Conservation (phyloP, 2,113 vertebrate species). For the Strix uralensis region DNA sequence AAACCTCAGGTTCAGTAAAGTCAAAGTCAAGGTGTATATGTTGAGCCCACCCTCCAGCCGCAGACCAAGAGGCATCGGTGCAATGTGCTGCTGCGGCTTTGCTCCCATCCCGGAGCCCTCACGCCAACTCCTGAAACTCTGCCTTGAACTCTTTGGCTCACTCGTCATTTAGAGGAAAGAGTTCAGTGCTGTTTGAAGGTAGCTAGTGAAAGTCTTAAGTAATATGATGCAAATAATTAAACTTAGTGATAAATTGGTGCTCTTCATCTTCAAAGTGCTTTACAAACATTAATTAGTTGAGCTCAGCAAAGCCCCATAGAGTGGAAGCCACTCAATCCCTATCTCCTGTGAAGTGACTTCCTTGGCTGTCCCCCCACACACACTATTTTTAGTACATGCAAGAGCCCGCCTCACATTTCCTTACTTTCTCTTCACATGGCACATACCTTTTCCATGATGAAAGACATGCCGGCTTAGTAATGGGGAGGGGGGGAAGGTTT, state of each 20-base stretch:
- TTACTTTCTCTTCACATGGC: neutral
- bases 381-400: neutral
- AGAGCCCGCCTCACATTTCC: neutral
- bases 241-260: neutral
- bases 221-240: constrained; percentile 46
- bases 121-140: neutral
- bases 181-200: neutral
- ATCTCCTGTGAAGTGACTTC: neutral
- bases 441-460: neutral
- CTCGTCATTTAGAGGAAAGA: neutral
- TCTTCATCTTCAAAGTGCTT: constrained; percentile 52
- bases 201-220: constrained; percentile 5
- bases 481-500: neutral
- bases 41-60: neutral
- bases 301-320: neutral
- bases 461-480: neutral
- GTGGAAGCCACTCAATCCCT: neutral
- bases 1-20: neutral
- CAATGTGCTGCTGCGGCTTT: neutral
- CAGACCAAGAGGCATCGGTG: fast-evolving
- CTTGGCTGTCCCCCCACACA: neutral
- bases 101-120: neutral
- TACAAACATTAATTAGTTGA: constrained; percentile 28
- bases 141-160: neutral
- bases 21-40: neutral